Evolutionary conservation across 2,888 invertebrate species (phyloP).

Genomic region (Drosophila cognata): DNA sequence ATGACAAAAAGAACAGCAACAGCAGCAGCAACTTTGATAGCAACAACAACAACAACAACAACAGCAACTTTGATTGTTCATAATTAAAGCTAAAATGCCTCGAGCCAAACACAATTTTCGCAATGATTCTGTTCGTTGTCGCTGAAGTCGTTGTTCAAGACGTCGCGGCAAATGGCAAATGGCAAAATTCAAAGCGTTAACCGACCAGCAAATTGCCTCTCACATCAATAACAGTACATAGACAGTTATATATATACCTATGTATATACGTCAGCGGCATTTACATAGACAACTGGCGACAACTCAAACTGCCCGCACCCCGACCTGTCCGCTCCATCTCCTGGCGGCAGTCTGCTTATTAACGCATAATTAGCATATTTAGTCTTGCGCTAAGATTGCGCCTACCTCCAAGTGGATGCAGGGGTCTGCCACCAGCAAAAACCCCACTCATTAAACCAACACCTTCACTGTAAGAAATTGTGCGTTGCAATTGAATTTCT

Average conservation of each 20-base stretch:
- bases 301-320: conserved; percentile 20
- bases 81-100: conserved; percentile 70
- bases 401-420: not conserved
- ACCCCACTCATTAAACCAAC: not conserved
- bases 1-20: conserved; percentile 3
- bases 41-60: conserved; percentile 45
- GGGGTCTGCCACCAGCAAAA: not conserved
- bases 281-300: conserved; percentile 28
- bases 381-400: conserved; percentile 69
- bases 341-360: conserved; percentile 60
- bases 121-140: conserved; percentile 63
- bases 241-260: conserved; percentile 3
- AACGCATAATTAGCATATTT: conserved; percentile 81
- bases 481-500: not conserved
- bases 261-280: conserved; percentile 29
- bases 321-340: conserved; percentile 1
- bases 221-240: conserved; percentile 46
- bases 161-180: conserved; percentile 41
- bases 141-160: conserved; percentile 18
- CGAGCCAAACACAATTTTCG: conserved; percentile 65
- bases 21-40: conserved; percentile 32
- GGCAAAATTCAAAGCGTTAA: conserved; percentile 37
- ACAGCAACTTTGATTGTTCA: conserved; percentile 66
- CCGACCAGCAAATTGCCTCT: conserved; percentile 66
- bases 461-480: not conserved